Conservation (phyloP, 2,888 invertebrate species). For the Megamerina dolium region DNA sequence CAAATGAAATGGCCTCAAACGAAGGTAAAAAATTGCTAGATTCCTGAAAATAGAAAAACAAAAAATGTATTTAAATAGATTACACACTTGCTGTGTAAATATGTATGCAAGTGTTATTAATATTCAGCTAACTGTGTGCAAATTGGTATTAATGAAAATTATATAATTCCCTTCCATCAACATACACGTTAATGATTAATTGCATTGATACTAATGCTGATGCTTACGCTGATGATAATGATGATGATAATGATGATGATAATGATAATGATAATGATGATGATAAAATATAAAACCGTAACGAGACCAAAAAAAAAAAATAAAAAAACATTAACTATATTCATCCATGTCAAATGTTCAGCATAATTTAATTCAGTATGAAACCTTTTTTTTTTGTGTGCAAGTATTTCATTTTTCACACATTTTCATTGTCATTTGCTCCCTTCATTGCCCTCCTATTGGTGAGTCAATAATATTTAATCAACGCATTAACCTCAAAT, state of each 20-base stretch:
- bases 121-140: too few species aligned
- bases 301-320: too few species aligned
- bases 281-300: background rate
- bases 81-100: background rate
- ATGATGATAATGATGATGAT: background rate
- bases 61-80: background rate
- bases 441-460: background rate
- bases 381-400: background rate
- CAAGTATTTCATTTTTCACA: background rate
- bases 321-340: too few species aligned
- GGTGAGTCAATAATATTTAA: conserved; percentile 33
- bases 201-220: too few species aligned
- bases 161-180: too few species aligned
- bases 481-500: conserved; percentile 30
- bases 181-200: too few species aligned
- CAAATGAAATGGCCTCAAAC: conserved; percentile 48
- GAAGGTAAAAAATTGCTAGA: conserved; percentile 49
- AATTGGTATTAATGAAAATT: too few species aligned
- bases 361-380: background rate
- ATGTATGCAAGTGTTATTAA: background rate
- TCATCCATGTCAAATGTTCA: conserved; percentile 1
- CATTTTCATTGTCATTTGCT: background rate
- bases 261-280: background rate
- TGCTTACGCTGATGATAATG: too few species aligned
- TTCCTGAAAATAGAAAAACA: conserved; percentile 37